Conservation (phyloP, 1,140 invertebrate species). For the Drosophila persimilis region DNA sequence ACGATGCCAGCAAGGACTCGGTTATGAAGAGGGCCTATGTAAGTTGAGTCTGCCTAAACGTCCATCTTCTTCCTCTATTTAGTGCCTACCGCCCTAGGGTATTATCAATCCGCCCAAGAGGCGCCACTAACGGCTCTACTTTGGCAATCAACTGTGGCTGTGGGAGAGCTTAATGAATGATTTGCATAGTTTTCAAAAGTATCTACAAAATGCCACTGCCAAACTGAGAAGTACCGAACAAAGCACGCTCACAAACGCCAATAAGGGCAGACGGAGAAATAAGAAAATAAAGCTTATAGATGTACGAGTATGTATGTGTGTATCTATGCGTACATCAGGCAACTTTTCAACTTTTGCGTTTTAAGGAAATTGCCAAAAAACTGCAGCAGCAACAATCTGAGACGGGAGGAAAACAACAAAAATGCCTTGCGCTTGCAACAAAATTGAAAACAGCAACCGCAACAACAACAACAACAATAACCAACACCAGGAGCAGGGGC, state of each 20-base stretch:
- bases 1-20: slow-evolving; percentile 98
- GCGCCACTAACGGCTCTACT: slow-evolving; percentile 18
- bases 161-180: slow-evolving; percentile 41
- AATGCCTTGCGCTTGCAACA: slow-evolving; percentile 61
- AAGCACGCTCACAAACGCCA: background rate
- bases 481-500: slow-evolving; percentile 10
- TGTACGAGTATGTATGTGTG: background rate
- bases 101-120: slow-evolving; percentile 40
- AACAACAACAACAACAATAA: slow-evolving; percentile 38
- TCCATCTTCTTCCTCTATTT: background rate
- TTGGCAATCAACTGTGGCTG: slow-evolving; percentile 18
- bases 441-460: slow-evolving; percentile 67
- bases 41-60: slow-evolving; percentile 55
- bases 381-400: slow-evolving; percentile 30
- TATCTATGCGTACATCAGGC: slow-evolving; percentile 30
- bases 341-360: slow-evolving; percentile 74
- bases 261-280: slow-evolving; percentile 24
- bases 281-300: slow-evolving; percentile 37
- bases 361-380: slow-evolving; percentile 73
- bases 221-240: slow-evolving; percentile 28
- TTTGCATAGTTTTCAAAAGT: slow-evolving; percentile 38
- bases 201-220: slow-evolving; percentile 41
- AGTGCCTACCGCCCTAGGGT: slow-evolving; percentile 21
- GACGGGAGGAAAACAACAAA: slow-evolving; percentile 16
- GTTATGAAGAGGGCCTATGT: slow-evolving; percentile 96